phyloP scores from a whole-genome alignment of 2,113 vertebrate genomes.

The Lontra canadensis region DNA sequence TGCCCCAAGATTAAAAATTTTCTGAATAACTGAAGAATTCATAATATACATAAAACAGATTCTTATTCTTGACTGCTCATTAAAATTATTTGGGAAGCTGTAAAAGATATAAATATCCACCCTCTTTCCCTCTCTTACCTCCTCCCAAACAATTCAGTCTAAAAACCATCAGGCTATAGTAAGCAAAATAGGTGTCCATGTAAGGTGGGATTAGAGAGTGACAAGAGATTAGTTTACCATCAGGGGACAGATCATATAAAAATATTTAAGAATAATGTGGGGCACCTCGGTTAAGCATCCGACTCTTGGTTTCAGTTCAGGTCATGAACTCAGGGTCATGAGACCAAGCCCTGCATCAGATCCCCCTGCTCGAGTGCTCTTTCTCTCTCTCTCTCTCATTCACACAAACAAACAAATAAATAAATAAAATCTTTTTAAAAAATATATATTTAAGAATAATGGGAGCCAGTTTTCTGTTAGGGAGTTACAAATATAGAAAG shows the following conservation, averaged over 20 bases:
- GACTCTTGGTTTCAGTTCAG: neutral
- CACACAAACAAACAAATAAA: no score
- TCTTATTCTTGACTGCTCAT: neutral
- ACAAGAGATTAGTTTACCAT: neutral
- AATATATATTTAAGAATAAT: neutral
- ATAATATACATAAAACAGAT: neutral
- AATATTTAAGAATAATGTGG: neutral
- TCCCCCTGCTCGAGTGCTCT: no score
- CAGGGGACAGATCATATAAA: no score
- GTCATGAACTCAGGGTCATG: no score
- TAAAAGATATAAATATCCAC: neutral
- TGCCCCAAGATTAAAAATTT: neutral
- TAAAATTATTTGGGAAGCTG: neutral
- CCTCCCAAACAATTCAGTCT: neutral
- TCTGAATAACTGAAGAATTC: neutral
- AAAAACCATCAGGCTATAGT: neutral
- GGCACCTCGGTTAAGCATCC: neutral
- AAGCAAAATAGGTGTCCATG: neutral
- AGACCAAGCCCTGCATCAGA: no score
- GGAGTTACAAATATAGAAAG: neutral
- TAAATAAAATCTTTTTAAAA: no score
- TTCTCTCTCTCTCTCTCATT: no score
- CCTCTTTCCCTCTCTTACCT: neutral
- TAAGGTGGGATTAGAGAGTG: neutral
- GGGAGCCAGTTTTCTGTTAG: neutral